Percentiles rank a stretch among this genome's conserved stretches.
These are phyloP conservation scores for Thomomys bottae DNA, from an alignment of 2,113 vertebrate genomes.

Conservation along the genomic window DNA sequence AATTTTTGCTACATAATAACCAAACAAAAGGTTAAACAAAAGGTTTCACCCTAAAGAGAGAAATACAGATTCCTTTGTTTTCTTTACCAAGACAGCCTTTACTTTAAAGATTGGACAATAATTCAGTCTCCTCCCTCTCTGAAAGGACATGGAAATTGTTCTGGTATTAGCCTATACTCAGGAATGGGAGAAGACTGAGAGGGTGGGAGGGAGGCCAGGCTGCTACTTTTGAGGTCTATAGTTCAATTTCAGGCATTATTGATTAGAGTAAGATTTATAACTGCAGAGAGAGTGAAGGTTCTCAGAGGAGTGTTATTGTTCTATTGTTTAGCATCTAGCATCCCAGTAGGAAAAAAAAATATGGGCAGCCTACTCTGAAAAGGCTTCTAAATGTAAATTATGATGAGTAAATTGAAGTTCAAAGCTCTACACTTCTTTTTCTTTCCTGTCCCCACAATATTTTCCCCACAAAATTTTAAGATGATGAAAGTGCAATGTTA, in stretches of 20 bases:
- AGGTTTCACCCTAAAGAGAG: conserved; percentile 20
- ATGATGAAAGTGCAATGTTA: conserved; percentile 63
- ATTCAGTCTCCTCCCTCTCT: conserved; percentile 54
- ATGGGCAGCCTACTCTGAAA: not conserved
- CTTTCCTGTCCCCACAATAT: conserved; percentile 29
- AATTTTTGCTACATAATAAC: conserved; percentile 34
- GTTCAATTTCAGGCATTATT: conserved; percentile 81
- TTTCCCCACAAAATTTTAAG: conserved; percentile 44
- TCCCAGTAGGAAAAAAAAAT: conserved; percentile 21
- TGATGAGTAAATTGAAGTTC: conserved; percentile 34
- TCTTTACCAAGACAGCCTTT: not conserved
- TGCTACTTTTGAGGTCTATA: conserved; percentile 70
- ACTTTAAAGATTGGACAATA: conserved; percentile 46
- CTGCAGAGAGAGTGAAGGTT: conserved; percentile 72
- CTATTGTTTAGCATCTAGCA: conserved; percentile 76
- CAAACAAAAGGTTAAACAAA: not conserved
- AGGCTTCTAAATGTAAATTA: not conserved
- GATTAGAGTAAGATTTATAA: conserved; percentile 85
- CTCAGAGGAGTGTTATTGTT: conserved; percentile 76
- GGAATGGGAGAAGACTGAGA: conserved; percentile 69
- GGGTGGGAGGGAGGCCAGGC: conserved; percentile 36
- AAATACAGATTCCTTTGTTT: not conserved
- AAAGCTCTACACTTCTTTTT: not conserved
- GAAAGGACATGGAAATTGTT: conserved; percentile 68
- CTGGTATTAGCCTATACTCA: conserved; percentile 61